Conservation (phyloP, 2,888 invertebrate genomes). For the Apodemia mormo region DNA sequence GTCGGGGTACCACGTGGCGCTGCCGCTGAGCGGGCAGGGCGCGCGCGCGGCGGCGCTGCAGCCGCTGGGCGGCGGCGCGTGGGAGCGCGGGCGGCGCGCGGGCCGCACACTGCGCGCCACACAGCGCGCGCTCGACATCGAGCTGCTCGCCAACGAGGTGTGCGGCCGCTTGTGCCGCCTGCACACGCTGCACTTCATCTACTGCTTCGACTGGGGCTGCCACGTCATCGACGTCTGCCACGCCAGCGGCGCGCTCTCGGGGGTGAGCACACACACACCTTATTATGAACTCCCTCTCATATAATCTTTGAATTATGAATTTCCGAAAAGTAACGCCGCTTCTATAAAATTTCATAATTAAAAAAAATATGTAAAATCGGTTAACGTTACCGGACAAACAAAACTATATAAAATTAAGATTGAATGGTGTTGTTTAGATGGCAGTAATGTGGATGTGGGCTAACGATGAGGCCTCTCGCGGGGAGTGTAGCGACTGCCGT, state of each 20-base stretch:
- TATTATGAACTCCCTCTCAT: too few relatives aligned
- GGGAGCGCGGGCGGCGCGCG: constrained; percentile 50
- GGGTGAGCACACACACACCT: constrained; percentile 58
- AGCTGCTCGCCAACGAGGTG: constrained; percentile 75
- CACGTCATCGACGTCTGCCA: constrained; percentile 78
- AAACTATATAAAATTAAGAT: too few relatives aligned
- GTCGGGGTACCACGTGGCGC: constrained; percentile 86
- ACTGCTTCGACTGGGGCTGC: constrained; percentile 80
- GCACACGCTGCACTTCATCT: constrained; percentile 70
- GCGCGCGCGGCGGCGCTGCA: constrained; percentile 85
- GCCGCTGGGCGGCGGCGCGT: constrained; percentile 79
- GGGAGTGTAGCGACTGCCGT: constrained; percentile 32
- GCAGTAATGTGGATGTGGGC: too few relatives aligned
- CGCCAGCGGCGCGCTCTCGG: constrained; percentile 75
- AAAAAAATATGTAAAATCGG: too few relatives aligned
- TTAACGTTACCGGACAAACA: too few relatives aligned
- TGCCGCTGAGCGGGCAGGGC: constrained; percentile 87
- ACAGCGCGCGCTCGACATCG: constrained; percentile 73
- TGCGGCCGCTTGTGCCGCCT: constrained; percentile 72
- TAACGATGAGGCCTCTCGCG: too few relatives aligned
- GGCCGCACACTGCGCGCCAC: constrained; percentile 62
- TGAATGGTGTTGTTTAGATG: too few relatives aligned
- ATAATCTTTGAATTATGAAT: too few relatives aligned
- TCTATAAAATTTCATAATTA: too few relatives aligned
- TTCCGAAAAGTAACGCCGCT: too few relatives aligned